These are phyloP conservation scores for Andrena bucephala DNA, from an alignment of 2,888 invertebrate genomes.

Conservation along the genomic window DNA sequence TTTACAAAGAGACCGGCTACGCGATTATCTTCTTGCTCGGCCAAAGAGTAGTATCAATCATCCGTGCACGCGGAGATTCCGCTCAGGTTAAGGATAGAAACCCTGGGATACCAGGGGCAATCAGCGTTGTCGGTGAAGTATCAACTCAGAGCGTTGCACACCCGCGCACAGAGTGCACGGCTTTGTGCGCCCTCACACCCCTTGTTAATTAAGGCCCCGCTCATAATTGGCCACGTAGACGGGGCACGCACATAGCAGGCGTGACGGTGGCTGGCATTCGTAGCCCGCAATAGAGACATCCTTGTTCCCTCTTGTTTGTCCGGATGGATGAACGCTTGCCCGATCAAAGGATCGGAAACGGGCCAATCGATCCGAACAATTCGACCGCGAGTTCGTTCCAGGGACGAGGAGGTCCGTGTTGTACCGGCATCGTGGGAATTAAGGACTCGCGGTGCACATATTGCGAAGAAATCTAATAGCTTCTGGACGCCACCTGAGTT, in stretches of 20 bases:
- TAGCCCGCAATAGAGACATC: slow-evolving; percentile 18
- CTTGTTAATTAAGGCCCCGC: slow-evolving; percentile 65
- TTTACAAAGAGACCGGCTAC: slow-evolving; percentile 25
- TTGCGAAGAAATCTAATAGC: too few species aligned
- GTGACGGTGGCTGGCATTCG: slow-evolving; percentile 43
- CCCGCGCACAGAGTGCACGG: slow-evolving; percentile 30
- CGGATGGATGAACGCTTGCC: slow-evolving; percentile 62
- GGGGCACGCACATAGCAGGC: slow-evolving; percentile 16
- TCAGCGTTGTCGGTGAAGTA: slow-evolving; percentile 44
- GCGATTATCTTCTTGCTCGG: slow-evolving; percentile 16
- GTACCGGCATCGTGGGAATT: neutral
- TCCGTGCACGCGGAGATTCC: slow-evolving; percentile 20
- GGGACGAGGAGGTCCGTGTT: neutral
- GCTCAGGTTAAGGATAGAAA: neutral
- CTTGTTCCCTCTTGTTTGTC: slow-evolving; percentile 19
- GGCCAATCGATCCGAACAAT: slow-evolving; percentile 16
- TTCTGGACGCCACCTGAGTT: too few species aligned
- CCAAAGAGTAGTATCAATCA: slow-evolving; percentile 52
- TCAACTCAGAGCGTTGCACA: slow-evolving; percentile 44
- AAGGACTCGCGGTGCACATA: too few species aligned
- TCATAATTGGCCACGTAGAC: slow-evolving; percentile 67
- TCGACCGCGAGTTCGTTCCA: slow-evolving; percentile 4
- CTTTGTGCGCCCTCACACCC: slow-evolving; percentile 53
- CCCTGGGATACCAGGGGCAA: slow-evolving; percentile 41
- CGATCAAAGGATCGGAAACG: slow-evolving; percentile 56